Base-by-base conservation (phyloP, 2,797 vertebrate genomes). In the Alcedo quadribrachys region DNA sequence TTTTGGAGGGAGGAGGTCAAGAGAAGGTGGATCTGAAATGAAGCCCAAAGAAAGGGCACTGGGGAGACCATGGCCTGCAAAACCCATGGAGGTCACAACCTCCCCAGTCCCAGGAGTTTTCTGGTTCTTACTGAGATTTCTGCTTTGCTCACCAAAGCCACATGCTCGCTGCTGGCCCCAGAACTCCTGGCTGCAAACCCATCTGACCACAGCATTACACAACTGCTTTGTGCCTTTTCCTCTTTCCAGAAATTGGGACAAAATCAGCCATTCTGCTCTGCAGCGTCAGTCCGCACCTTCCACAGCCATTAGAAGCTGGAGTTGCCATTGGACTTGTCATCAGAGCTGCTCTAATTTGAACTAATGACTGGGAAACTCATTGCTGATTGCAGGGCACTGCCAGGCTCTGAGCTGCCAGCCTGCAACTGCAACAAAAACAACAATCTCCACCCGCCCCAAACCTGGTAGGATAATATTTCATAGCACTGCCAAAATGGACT, bases 301-400 rank as follows among this genome's bases (percentile, higher is more conserved):
- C 82, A 35, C 57, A 18, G 73, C 66, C 74, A 43, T 66, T 69
- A 70, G 54, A 43, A 70, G 30, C 48, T 65, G 71, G 48, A 87
- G 48, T 46, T 87, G 79, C 81, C 55, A 8, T 51, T 11, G 9
- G 2, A 16, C 70, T 85, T 57, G 75, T 94, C 92, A 90, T 81
- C 66, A 57, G 57, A 73, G 85, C 60, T 27, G 60, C 77, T 89
- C 90, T 96, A 92, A 97, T 96, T 94, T 81, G 92, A 87, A 42
- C 84, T 96, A 96, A 96, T 85, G 90, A 85, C 86, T 89, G 76
- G 67, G 77, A 83, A 93, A 58, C 81, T 90, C 69, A 28, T 15
- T 61, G 89, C 70, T 96, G 90, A 87, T 90, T 68, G 15, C 55
- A 70, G 60, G 74, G 69, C 91, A 40, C n/a, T 88, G 84, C 82